Conservation (phyloP, 2,888 invertebrate species). For the Mimumesa dahlbomi region DNA sequence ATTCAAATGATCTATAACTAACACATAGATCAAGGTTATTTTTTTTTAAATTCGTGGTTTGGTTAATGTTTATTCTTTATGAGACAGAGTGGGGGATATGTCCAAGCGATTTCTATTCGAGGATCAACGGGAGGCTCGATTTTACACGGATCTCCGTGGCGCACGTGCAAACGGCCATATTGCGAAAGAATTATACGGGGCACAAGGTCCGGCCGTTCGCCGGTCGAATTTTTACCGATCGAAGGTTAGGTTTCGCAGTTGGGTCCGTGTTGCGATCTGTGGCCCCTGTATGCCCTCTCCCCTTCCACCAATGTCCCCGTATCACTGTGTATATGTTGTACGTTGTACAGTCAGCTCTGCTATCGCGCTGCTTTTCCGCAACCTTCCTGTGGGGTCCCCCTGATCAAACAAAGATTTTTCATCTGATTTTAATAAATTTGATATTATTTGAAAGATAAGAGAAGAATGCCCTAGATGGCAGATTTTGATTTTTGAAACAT, state of each 20-base stretch:
- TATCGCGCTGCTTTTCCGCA: slow-evolving; percentile 26
- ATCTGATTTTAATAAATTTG: no score
- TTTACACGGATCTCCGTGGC: slow-evolving; percentile 52
- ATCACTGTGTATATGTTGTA: no score
- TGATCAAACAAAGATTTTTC: not conserved
- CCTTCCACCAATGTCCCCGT: slow-evolving; percentile 44
- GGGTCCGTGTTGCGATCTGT: slow-evolving; percentile 48
- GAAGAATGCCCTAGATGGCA: no score
- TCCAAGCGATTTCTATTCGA: no score
- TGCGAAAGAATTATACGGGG: slow-evolving; percentile 72
- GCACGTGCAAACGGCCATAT: slow-evolving; percentile 47
- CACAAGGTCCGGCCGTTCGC: slow-evolving; percentile 73
- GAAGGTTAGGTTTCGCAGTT: slow-evolving; percentile 69
- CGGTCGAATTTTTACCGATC: slow-evolving; percentile 70
- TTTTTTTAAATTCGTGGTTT: no score
- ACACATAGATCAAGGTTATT: no score
- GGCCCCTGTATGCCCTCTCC: slow-evolving; percentile 43
- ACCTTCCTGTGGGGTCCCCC: not conserved
- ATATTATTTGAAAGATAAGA: no score
- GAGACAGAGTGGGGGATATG: no score
- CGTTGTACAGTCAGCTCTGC: slow-evolving; percentile 46
- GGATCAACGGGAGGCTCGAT: slow-evolving; percentile 25
- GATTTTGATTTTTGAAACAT: no score
- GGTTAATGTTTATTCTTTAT: no score
- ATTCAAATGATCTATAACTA: no score